phyloP scores from a whole-genome alignment of 2,797 vertebrate genomes.

The Semaprochilodus insignis region DNA sequence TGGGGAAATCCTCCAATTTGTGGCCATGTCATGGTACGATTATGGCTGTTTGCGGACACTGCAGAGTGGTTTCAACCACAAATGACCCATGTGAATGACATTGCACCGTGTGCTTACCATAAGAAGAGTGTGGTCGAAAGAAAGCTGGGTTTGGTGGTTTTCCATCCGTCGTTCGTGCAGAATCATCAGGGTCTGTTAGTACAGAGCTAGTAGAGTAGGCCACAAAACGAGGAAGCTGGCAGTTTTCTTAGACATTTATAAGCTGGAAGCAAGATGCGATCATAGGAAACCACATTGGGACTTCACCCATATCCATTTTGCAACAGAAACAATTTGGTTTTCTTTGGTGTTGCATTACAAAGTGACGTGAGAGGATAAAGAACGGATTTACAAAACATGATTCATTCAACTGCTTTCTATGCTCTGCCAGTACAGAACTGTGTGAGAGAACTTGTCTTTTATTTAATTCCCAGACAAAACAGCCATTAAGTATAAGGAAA shows the following conservation, averaged over 20 bases:
- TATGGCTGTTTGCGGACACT: slow-evolving; percentile 15
- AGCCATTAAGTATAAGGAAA: too few relatives aligned
- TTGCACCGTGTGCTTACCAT: slow-evolving; percentile 30
- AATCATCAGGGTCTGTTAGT: background rate
- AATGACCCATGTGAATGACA: slow-evolving; percentile 37
- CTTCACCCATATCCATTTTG: background rate
- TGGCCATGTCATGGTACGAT: slow-evolving; percentile 33
- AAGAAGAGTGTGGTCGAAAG: background rate
- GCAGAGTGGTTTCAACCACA: slow-evolving; percentile 17
- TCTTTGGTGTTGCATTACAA: background rate
- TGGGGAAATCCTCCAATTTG: slow-evolving; percentile 13
- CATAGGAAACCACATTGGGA: slow-evolving; percentile 5
- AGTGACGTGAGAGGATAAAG: background rate
- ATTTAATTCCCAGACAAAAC: too few relatives aligned
- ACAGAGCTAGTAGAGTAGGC: background rate
- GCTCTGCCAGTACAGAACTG: too few relatives aligned
- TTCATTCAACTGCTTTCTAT: background rate
- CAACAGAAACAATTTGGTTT: background rate
- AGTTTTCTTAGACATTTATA: slow-evolving; percentile 31
- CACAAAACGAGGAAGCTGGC: slow-evolving; percentile 9
- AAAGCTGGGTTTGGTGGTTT: slow-evolving; percentile 12
- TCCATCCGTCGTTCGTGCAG: background rate
- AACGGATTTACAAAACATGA: background rate
- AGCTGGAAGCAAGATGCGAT: background rate
- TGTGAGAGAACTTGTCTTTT: too few relatives aligned